These are phyloP conservation scores for Helicoverpa assulta DNA, from an alignment of 2,888 invertebrate genomes.

Conservation along the genomic window DNA sequence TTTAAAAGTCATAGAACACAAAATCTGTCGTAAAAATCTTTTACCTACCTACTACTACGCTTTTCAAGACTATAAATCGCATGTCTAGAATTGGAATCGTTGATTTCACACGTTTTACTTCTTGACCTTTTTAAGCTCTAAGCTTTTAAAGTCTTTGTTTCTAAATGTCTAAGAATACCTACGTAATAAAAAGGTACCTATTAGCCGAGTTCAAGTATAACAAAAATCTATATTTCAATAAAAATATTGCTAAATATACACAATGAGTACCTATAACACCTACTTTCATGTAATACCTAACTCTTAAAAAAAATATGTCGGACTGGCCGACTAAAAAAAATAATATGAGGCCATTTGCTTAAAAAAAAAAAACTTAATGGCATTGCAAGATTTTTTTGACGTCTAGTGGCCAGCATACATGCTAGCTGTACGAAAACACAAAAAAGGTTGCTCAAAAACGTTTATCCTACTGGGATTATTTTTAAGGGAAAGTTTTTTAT, in stretches of 20 bases:
- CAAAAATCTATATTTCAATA: not conserved
- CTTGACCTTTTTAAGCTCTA: slow-evolving; percentile 24
- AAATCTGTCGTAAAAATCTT: not conserved
- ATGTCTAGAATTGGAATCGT: slow-evolving; percentile 6
- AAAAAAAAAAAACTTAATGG: not conserved
- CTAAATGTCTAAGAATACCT: not conserved
- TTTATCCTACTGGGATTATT: too few relatives aligned
- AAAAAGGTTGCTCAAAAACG: not conserved
- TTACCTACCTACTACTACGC: not conserved
- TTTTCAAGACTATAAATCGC: slow-evolving; percentile 12
- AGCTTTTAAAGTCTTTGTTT: not conserved
- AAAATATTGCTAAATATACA: not conserved
- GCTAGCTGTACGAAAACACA: not conserved
- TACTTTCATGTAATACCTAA: not conserved
- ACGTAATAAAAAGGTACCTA: not conserved
- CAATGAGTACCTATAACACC: too few relatives aligned
- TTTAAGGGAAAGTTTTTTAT: too few relatives aligned
- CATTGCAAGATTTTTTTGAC: slow-evolving; percentile 1
- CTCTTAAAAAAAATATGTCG: not conserved
- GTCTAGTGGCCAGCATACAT: not conserved
- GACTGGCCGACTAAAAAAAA: slow-evolving; percentile 1
- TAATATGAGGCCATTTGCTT: not conserved
- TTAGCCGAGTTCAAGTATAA: not conserved
- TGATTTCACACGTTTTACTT: slow-evolving; percentile 29
- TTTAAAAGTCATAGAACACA: not conserved